Percentiles rank a stretch among this genome's conserved stretches.
These are phyloP conservation scores for Brachionus sp. DNA, from an alignment of 1,140 invertebrate species.

Conservation along the genomic window DNA sequence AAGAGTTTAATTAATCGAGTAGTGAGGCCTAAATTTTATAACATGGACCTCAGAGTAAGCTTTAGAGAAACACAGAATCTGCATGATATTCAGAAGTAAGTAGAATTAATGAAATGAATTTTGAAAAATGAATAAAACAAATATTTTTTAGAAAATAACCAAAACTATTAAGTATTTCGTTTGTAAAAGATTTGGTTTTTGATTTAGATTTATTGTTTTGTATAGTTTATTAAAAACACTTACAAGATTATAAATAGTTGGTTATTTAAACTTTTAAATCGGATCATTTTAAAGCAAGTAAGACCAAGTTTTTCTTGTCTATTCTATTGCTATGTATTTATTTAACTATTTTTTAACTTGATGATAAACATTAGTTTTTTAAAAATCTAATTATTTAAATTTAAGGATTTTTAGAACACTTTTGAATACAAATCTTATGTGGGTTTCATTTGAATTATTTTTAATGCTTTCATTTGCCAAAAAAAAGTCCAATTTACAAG, in stretches of 20 bases:
- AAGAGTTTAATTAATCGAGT: neutral
- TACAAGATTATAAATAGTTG: neutral
- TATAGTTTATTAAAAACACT: neutral
- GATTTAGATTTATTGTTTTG: conserved; percentile 5
- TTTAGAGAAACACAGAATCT: neutral
- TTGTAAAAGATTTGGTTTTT: neutral
- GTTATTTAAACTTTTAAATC: neutral
- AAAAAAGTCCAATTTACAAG: neutral
- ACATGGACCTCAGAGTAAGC: neutral
- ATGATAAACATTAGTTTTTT: neutral
- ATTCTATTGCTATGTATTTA: neutral
- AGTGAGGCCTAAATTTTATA: neutral
- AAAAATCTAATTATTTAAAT: neutral
- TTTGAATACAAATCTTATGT: neutral
- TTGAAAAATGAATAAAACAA: neutral
- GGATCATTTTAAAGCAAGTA: neutral
- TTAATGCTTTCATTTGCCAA: neutral
- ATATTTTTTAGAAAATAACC: neutral
- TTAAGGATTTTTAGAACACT: neutral
- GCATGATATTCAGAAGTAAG: neutral
- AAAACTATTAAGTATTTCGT: neutral
- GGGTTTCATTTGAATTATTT: neutral
- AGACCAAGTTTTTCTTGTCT: neutral
- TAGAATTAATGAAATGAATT: neutral
- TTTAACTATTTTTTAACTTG: neutral